Conservation (phyloP, 2,797 vertebrate genomes). For the Acrossocheilus wenchowensis region DNA sequence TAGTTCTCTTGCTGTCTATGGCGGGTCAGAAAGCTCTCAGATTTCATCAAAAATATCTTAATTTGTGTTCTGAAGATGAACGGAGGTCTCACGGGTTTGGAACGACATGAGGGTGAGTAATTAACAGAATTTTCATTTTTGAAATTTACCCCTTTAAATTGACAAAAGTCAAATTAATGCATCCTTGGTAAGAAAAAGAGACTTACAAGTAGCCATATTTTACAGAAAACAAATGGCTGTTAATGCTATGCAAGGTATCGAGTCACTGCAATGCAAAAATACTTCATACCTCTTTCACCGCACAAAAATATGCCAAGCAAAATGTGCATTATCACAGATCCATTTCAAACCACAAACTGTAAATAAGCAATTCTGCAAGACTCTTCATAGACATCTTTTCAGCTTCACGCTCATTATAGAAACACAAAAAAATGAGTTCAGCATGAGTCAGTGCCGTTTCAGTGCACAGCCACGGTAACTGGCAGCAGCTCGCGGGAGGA, state of each 20-base stretch:
- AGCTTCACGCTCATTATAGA: background rate
- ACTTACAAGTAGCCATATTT: background rate
- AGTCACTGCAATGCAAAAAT: background rate
- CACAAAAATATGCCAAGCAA: background rate
- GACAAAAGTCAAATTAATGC: background rate
- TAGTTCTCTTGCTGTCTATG: no score
- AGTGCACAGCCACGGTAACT: slow-evolving; percentile 72
- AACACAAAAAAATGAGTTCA: background rate
- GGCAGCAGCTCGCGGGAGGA: slow-evolving; percentile 74
- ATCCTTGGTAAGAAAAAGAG: background rate
- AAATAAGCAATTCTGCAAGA: background rate
- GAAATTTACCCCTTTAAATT: background rate
- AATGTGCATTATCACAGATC: background rate
- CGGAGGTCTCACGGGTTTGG: background rate
- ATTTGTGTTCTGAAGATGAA: background rate
- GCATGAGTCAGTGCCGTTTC: slow-evolving; percentile 47
- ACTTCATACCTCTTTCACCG: background rate
- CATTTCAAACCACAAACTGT: background rate
- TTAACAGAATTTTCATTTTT: background rate
- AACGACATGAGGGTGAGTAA: background rate
- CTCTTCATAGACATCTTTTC: background rate
- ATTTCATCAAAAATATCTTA: background rate
- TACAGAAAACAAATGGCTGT: background rate
- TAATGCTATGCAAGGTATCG: background rate
- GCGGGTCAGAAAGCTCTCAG: background rate